A percentile compares a stretch with the other conserved stretches of the same genome.
These are phyloP conservation scores for Microcebus lehilahytsara DNA, from an alignment of 2,113 vertebrate species.

Conservation along the genomic window DNA sequence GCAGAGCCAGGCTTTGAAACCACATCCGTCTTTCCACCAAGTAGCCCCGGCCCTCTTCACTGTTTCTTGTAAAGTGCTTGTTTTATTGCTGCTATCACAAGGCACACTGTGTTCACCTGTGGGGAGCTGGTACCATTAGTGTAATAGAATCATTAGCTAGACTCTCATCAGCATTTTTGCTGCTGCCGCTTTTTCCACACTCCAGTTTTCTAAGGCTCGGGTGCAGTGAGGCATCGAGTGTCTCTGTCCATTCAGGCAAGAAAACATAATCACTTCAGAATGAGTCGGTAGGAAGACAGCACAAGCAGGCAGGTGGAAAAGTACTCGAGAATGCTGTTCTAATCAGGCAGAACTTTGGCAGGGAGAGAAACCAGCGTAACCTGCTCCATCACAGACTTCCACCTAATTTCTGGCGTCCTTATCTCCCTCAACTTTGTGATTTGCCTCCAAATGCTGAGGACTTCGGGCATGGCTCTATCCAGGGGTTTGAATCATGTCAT, in stretches of 20 bases:
- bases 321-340: not conserved
- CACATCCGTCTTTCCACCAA: not conserved
- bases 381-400: not conserved
- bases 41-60: not conserved
- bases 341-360: not conserved
- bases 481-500: not conserved
- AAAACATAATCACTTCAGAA: not conserved
- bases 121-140: not conserved
- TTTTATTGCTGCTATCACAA: not conserved
- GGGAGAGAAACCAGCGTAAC: not conserved
- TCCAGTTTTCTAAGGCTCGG: not conserved
- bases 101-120: not conserved
- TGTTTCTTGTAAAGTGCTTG: not conserved
- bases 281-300: not conserved
- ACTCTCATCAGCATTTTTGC: not conserved
- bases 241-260: not conserved
- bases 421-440: too few relatives aligned
- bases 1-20: not conserved
- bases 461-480: not conserved
- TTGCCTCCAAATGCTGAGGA: not conserved
- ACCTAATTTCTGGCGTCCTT: not conserved
- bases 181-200: not conserved
- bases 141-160: not conserved
- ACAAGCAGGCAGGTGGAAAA: too few relatives aligned
- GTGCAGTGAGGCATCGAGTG: not conserved